Evolutionary conservation across 2,113 vertebrate species (phyloP).

Genomic region (Ptilonorhynchus violaceus): DNA sequence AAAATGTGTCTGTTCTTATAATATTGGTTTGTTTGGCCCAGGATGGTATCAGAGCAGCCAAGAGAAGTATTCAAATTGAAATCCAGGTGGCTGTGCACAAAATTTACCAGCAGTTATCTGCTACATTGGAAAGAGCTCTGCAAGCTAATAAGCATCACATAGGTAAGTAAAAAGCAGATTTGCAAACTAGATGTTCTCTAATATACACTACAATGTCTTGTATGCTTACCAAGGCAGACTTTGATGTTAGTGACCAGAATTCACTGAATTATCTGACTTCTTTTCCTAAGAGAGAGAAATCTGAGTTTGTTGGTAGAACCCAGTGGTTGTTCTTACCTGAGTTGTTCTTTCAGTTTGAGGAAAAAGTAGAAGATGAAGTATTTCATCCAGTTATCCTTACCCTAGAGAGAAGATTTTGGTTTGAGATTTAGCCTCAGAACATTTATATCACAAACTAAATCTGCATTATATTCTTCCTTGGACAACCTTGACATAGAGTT

Average conservation of each 20-base stretch:
- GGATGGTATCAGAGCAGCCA: slow-evolving; percentile 94
- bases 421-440: not conserved
- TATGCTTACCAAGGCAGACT: not conserved
- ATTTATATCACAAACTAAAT: not conserved
- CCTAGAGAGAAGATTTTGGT: not conserved
- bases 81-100: slow-evolving; percentile 96
- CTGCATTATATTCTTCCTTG: not conserved
- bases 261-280: not conserved
- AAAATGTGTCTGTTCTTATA: not conserved
- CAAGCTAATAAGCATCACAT: slow-evolving; percentile 95
- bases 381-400: not conserved
- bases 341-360: not conserved
- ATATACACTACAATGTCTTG: not conserved
- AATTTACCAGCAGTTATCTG: slow-evolving; percentile 95
- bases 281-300: not conserved
- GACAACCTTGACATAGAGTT: not conserved
- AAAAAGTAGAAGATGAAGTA: not conserved
- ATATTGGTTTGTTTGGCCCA: slow-evolving; percentile 54
- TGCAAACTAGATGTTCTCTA: not conserved
- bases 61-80: slow-evolving; percentile 90
- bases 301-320: not conserved
- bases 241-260: not conserved
- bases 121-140: slow-evolving; percentile 90
- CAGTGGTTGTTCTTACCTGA: not conserved
- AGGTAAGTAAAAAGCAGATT: slow-evolving; percentile 73